A percentile compares a stretch with the other conserved stretches of the same genome.
Conservation (phyloP, 2,888 invertebrate species). For the Amiota communis region DNA sequence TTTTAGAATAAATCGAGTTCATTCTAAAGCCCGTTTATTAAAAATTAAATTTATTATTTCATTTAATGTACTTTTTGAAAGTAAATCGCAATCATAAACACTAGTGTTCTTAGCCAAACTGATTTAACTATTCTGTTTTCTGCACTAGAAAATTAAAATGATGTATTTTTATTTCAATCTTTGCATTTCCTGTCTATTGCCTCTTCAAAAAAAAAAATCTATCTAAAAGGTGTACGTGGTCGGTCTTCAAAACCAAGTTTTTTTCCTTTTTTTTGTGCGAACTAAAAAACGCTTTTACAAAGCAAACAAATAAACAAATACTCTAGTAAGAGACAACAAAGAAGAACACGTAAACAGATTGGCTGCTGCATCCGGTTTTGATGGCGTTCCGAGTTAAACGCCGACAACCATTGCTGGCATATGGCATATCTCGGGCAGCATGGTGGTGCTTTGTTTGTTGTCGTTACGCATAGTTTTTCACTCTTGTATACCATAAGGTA, state of each 20-base stretch:
- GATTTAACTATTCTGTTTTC: too few species aligned
- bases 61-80: too few species aligned
- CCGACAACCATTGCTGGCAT: neutral
- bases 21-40: too few species aligned
- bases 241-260: neutral
- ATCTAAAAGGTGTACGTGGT: too few species aligned
- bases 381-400: neutral
- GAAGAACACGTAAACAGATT: constrained; percentile 36
- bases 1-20: too few species aligned
- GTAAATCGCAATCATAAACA: too few species aligned
- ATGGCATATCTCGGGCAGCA: neutral
- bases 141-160: too few species aligned
- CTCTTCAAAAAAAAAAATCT: too few species aligned
- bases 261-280: constrained; percentile 42
- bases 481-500: neutral
- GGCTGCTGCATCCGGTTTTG: constrained; percentile 53
- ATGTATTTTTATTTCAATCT: too few species aligned
- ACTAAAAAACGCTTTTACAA: constrained; percentile 54
- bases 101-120: too few species aligned
- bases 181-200: too few species aligned
- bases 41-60: too few species aligned
- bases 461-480: neutral
- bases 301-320: constrained; percentile 41
- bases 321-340: constrained; percentile 43
- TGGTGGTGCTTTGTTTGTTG: neutral